Evolutionary conservation across 2,113 vertebrate genomes (phyloP), one percentile per base, ranked within the genome.

Genomic region (Xiphias gladius): DNA sequence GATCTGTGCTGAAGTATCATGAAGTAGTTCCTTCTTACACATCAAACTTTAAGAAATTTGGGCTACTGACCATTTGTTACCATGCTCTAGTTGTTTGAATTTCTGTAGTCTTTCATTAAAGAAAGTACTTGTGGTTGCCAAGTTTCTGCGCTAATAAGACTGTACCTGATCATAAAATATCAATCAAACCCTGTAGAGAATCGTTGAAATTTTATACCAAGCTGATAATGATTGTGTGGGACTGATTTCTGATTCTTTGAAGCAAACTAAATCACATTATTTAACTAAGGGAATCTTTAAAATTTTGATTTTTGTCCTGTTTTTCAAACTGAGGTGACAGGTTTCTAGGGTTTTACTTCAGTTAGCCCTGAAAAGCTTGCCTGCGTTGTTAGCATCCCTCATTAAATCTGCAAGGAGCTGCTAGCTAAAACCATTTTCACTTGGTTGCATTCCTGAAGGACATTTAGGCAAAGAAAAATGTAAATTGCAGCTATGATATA

Each of bases 401-500:
- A 69, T 70, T 43, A 24, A 69, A 70, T 46, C 41, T n/a, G 58
- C 24, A 55, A 39, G 24, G 54, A 26, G 71, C 84, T 79, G 70
- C 67, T 37, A 7, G 28, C 50, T 74, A 35, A 76, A 73, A 79
- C 19, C 52, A 37, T n/a, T 59, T 65, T 78, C 54, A 43, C 62
- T 43, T n/a, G n/a, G n/a, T 58, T 58, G 26, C 6, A 63, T 76
- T 83, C 50, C 58, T 55, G 46, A 85, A 39, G 64, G 64, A 63
- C 41, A 55, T 86, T 65, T n/a, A 46, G 68, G 65, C 22, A 24
- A 69, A 37, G 14, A 32, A 63, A 70, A 50, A 64, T 30, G 9
- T 24, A 77, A 77, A 39, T 59, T 7, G 37, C 20, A 59, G 48
- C 64, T 35, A 12, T 72, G 12, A 73, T 37, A 26, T 35, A 62